Percentiles rank a stretch among this genome's conserved stretches.
phyloP scores from a whole-genome alignment of 2,113 vertebrate genomes.

The Oxygymnocypris stewartii region DNA sequence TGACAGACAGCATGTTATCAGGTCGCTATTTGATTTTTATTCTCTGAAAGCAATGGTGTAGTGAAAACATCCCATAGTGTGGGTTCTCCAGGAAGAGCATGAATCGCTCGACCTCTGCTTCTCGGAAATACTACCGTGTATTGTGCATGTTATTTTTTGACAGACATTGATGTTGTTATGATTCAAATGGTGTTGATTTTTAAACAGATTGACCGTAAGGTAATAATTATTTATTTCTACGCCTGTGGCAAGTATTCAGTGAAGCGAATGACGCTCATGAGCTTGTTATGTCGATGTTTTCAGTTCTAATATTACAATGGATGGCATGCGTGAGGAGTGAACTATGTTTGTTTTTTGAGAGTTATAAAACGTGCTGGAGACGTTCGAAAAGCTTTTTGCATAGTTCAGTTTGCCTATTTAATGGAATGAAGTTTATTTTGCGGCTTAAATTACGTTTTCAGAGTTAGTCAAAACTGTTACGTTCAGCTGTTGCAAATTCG shows the following conservation, averaged over 20 bases:
- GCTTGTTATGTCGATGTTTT: background rate
- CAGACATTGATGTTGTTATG: background rate
- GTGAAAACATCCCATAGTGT: too few relatives aligned
- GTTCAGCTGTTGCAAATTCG: too few relatives aligned
- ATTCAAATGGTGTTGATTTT: background rate
- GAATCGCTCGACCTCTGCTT: background rate
- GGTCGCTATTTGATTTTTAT: background rate
- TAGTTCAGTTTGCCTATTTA: too few relatives aligned
- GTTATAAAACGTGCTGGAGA: too few relatives aligned
- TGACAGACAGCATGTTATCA: background rate
- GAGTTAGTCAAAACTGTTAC: too few relatives aligned
- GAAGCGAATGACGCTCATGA: background rate
- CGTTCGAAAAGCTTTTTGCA: too few relatives aligned
- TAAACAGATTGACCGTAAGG: background rate
- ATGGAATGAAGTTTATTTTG: too few relatives aligned
- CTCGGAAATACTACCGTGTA: background rate
- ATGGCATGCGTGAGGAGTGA: too few relatives aligned
- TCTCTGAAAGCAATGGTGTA: background rate
- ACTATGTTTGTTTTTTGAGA: too few relatives aligned
- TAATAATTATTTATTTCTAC: background rate
- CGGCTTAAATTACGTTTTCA: too few relatives aligned
- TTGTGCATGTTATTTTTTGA: background rate
- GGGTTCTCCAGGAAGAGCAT: background rate
- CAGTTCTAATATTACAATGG: background rate
- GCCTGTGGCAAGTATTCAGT: background rate